Evolutionary conservation across 2,888 invertebrate genomes (phyloP).

Genomic region (Onchidella celtica): DNA sequence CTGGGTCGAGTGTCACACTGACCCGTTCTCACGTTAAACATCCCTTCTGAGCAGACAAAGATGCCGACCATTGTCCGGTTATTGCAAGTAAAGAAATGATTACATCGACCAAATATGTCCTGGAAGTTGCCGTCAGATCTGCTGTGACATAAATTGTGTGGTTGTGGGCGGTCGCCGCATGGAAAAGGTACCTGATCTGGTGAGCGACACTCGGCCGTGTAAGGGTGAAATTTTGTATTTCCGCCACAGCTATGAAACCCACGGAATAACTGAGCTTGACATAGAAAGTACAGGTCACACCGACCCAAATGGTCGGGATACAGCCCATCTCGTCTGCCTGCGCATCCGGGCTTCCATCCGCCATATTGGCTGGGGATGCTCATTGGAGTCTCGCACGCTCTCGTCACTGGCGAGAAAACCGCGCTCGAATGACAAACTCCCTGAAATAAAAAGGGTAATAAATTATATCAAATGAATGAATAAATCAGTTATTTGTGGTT

Average conservation of each 20-base stretch:
- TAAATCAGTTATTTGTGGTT: too few relatives aligned
- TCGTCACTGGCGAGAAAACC: conserved; percentile 57
- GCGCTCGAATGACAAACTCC: conserved; percentile 39
- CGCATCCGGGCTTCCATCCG: conserved; percentile 55
- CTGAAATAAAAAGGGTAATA: background rate
- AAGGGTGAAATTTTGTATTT: conserved; percentile 53
- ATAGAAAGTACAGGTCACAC: conserved; percentile 57
- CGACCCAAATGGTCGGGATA: conserved; percentile 58
- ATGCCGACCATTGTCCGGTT: conserved; percentile 50
- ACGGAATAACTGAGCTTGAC: conserved; percentile 51
- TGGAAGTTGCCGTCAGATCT: conserved; percentile 58
- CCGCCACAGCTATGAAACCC: conserved; percentile 54
- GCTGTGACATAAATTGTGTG: conserved; percentile 55
- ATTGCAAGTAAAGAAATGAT: conserved; percentile 61
- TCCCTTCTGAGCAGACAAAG: conserved; percentile 53
- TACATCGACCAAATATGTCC: conserved; percentile 63
- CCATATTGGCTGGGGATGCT: conserved; percentile 55
- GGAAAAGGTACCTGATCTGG: conserved; percentile 58
- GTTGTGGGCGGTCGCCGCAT: conserved; percentile 58
- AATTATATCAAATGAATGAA: too few relatives aligned
- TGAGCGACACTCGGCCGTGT: conserved; percentile 50
- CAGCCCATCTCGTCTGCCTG: conserved; percentile 52
- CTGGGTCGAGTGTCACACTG: conserved; percentile 48
- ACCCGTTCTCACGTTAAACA: conserved; percentile 53
- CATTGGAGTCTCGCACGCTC: conserved; percentile 57